These are phyloP conservation scores for Tychaedon coryphoeus DNA, from an alignment of 2,113 vertebrate species.

Conservation along the genomic window DNA sequence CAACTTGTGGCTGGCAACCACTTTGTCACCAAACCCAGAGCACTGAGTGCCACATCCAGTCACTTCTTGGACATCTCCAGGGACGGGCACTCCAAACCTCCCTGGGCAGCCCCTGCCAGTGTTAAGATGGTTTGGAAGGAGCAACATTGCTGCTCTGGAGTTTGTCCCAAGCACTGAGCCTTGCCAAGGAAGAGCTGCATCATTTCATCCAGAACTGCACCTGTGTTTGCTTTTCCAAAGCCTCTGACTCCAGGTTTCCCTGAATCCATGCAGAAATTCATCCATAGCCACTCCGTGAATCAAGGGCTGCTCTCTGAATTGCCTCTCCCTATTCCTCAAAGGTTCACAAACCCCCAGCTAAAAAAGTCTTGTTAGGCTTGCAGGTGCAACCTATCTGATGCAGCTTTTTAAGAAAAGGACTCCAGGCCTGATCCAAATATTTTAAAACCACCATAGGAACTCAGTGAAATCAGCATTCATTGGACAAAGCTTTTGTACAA, in stretches of 20 bases:
- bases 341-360: neutral
- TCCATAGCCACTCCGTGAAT: neutral
- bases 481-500: neutral
- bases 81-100: no score
- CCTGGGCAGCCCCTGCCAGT: neutral
- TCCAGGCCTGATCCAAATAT: neutral
- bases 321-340: neutral
- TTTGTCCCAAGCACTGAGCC: neutral
- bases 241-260: rapidly evolving
- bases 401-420: neutral
- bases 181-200: neutral
- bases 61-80: neutral
- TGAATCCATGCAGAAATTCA: neutral
- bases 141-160: neutral
- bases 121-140: neutral
- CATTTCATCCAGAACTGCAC: neutral
- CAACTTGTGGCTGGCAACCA: no score
- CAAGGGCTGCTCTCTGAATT: neutral
- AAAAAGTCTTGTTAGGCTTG: neutral
- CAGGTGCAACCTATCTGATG: neutral
- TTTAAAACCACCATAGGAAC: neutral
- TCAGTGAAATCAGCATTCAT: neutral
- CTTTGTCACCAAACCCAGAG: neutral
- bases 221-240: neutral
- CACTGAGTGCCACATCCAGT: neutral